Percentiles rank a stretch among this genome's conserved stretches.
Conservation (phyloP, 92 coral and sea anemone genomes). For the Epizoanthus scotinus region DNA sequence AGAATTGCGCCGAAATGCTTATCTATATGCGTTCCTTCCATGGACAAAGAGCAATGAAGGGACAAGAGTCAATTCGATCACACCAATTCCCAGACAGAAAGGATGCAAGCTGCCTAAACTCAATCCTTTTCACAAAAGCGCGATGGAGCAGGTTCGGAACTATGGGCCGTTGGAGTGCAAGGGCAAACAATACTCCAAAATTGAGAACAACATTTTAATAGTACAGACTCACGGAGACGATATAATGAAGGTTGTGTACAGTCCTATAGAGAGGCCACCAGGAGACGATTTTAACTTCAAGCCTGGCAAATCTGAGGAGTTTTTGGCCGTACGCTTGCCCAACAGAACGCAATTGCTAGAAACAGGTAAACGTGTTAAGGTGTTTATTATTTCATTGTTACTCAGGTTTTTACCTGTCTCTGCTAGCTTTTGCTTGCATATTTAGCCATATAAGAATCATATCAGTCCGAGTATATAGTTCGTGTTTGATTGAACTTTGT, state of each 20-base stretch:
- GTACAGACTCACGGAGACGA: constrained; percentile 1
- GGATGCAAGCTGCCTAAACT: constrained; percentile 25
- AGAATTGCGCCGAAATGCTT: neutral
- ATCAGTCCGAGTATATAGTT: neutral
- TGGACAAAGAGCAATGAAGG: neutral
- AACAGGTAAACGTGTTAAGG: neutral
- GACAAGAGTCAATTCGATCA: neutral
- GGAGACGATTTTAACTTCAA: constrained; percentile 31
- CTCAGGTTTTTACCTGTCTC: neutral
- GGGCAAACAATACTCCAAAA: constrained; percentile 2
- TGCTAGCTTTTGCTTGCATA: too few species aligned
- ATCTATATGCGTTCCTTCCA: neutral
- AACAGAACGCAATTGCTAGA: neutral
- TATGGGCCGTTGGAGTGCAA: constrained; percentile 29
- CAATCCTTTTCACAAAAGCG: constrained; percentile 27
- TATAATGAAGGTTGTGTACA: constrained; percentile 16
- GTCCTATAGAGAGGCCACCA: constrained; percentile 28
- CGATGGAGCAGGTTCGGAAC: constrained; percentile 17
- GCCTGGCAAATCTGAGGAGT: constrained; percentile 21
- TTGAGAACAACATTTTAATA: constrained; percentile 8
- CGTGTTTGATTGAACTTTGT: too few species aligned
- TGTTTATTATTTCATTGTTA: too few species aligned
- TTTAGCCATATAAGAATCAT: neutral
- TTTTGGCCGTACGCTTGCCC: constrained; percentile 7
- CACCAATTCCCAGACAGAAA: neutral